Base-by-base conservation (phyloP, 2,888 invertebrate genomes). In the Dryadula phaetusa region DNA sequence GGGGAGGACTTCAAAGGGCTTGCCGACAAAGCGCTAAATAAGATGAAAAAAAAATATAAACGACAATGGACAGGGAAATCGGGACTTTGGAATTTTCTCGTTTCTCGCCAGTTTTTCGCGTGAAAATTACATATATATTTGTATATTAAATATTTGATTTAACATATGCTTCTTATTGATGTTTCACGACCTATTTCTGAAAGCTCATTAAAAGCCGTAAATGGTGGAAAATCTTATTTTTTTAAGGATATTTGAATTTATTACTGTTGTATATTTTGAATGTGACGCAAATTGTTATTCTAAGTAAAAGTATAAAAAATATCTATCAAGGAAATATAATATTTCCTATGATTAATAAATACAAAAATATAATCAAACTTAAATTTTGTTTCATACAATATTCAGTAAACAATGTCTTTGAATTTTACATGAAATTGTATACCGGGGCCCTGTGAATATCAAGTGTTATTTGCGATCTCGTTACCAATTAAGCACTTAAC, bases 1-100 rank as follows among this genome's bases (percentile, higher is more conserved):
- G 81, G 82, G 79, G 76, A 70, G 74, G 77, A 91, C 92, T 87
- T 92, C 92, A 92, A 92, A 92, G 90, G 85, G 84, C 86, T 77
- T 77, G 86, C 90, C 92, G 91, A 92, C 92, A 92, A 91, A 92
- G 91, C 88, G 88, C 87, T 89, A 91, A 92, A 92, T 92, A 92
- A 92, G 90, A 91, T 88, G 92, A 90, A 90, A 91, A 89, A 85
- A 86, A 84, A 8, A 25, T 81, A 86, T 79, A 82, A 86, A 87
- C 89, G 90, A 90, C 89, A 92, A 89, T 88, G 88, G 85, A 81
- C 86, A 84, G 86, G 87, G 83, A 90, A 92, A 91, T 90, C 87
- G 88, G 85, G 85, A 80, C 87, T 85, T 82, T 79, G 79, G 82
- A 83, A 83, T 74, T 84, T 87, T 82, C 81, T 79, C 32, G 4